Conservation (phyloP, 2,797 vertebrate genomes). For the Phataginus tetradactyla region DNA sequence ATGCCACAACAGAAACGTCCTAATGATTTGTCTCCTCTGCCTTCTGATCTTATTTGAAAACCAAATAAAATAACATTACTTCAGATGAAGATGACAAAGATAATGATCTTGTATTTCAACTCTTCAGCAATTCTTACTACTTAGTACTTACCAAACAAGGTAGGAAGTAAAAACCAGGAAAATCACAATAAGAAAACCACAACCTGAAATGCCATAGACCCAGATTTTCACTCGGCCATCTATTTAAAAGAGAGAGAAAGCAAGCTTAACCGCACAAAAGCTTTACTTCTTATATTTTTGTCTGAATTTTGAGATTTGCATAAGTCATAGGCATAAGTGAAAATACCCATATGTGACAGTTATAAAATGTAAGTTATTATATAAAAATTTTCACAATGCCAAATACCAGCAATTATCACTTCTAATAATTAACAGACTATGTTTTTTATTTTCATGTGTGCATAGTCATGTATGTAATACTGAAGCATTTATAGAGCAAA, state of each 20-base stretch:
- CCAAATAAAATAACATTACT: not conserved
- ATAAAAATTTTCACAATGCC: not conserved
- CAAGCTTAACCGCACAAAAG: constrained; percentile 37
- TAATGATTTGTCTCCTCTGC: not conserved
- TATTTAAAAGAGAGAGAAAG: constrained; percentile 85
- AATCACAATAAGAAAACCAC: constrained; percentile 94
- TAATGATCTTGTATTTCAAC: not conserved
- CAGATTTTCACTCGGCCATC: constrained; percentile 97
- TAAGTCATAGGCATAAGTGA: not conserved
- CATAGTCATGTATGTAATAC: not conserved
- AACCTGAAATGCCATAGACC: constrained; percentile 96
- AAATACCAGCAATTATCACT: not conserved
- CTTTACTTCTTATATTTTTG: not conserved
- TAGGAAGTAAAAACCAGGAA: constrained; percentile 95
- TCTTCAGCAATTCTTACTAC: not conserved
- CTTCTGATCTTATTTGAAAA: not conserved
- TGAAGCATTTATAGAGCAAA: not conserved
- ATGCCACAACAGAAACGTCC: not conserved
- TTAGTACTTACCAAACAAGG: constrained; percentile 94
- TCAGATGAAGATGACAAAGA: not conserved
- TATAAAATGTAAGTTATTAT: not conserved
- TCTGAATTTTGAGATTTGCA: not conserved
- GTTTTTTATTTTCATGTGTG: not conserved
- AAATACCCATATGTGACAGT: not conserved
- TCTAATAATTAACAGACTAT: not conserved